Percentiles rank a stretch among this genome's conserved stretches.
phyloP scores from a whole-genome alignment of 2,113 vertebrate genomes.

The Clarias macrocephalus region DNA sequence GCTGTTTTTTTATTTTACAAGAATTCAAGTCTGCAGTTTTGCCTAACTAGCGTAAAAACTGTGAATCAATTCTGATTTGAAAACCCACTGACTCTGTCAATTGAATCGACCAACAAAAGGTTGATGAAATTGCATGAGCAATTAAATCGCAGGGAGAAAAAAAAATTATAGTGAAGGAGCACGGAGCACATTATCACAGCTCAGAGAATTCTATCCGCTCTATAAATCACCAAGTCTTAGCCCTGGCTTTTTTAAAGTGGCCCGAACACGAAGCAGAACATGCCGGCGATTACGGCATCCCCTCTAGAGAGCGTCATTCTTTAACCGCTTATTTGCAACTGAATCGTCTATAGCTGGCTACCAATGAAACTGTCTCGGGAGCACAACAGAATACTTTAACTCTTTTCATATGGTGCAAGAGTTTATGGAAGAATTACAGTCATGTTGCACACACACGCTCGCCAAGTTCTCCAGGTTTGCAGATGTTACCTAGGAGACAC shows the following conservation, averaged over 20 bases:
- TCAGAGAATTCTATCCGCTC: background rate
- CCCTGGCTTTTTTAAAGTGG: background rate
- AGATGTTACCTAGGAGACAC: slow-evolving; percentile 20
- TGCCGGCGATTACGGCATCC: background rate
- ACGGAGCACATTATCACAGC: background rate
- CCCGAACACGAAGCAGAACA: background rate
- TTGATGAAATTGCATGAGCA: too few relatives aligned
- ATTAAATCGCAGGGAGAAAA: background rate
- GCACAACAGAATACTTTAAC: background rate
- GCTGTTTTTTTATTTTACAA: too few relatives aligned
- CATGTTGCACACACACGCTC: background rate
- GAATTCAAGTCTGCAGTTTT: too few relatives aligned
- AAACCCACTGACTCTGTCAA: too few relatives aligned
- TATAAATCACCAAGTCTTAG: background rate
- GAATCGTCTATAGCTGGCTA: background rate
- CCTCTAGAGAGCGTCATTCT: background rate
- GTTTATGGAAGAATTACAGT: slow-evolving; percentile 11
- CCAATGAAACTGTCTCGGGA: background rate
- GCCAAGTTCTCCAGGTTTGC: background rate
- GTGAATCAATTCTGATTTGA: too few relatives aligned
- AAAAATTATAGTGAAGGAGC: background rate
- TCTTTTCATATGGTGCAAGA: background rate
- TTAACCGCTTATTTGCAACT: background rate
- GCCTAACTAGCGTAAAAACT: too few relatives aligned
- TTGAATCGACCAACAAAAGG: too few relatives aligned